phyloP scores from a whole-genome alignment of 2,113 vertebrate genomes.

The Pteruthius melanotis region DNA sequence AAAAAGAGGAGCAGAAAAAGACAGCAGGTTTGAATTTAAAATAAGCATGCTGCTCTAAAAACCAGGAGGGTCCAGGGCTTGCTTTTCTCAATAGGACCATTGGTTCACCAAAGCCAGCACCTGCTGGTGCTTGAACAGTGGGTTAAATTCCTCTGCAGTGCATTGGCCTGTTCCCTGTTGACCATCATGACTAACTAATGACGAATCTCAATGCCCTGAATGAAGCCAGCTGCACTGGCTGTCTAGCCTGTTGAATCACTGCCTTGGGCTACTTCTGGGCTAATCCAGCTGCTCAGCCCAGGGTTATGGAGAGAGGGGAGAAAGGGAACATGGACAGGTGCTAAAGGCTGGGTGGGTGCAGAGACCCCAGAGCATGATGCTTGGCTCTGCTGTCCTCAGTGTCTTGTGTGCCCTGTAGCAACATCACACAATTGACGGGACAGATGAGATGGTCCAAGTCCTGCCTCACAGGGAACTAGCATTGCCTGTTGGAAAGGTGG shows the following conservation, averaged over 20 bases:
- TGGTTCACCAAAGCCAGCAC: neutral
- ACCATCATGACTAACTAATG: neutral
- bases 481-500: neutral
- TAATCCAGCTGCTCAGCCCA: neutral
- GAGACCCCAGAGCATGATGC: accelerated
- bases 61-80: neutral
- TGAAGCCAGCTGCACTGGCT: neutral
- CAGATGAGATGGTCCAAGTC: neutral
- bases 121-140: neutral
- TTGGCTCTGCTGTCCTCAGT: neutral
- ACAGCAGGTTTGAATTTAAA: conserved; percentile 30
- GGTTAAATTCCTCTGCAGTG: neutral
- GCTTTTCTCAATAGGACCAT: neutral
- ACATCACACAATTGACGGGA: too few species aligned
- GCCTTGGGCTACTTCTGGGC: neutral
- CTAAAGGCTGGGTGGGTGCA: neutral
- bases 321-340: neutral
- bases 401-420: neutral
- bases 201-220: neutral
- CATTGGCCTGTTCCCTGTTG: neutral
- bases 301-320: neutral
- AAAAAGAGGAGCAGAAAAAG: conserved; percentile 19
- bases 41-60: neutral
- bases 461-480: neutral
- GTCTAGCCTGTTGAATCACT: neutral